Conservation (phyloP, 2,888 invertebrate genomes). For the Diarsia rubi region DNA sequence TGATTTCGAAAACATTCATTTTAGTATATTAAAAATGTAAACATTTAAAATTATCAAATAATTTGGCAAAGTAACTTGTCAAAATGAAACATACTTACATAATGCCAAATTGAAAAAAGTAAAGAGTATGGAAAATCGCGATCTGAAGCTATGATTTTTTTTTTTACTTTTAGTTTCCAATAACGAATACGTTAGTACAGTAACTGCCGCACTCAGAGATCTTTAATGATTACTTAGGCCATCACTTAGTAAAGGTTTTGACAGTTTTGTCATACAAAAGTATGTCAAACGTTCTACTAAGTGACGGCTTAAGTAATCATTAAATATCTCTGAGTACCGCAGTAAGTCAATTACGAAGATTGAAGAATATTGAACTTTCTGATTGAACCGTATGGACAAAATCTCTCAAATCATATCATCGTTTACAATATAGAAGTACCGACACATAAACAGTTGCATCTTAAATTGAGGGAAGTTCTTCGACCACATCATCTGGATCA, state of each 20-base stretch:
- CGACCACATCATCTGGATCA: not conserved
- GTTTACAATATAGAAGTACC: not conserved
- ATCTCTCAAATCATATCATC: not conserved
- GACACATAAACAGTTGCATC: not conserved
- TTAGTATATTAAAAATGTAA: slow-evolving; percentile 8
- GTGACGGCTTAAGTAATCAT: no score
- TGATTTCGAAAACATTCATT: slow-evolving; percentile 1
- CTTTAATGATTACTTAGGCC: no score
- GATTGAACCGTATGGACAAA: not conserved
- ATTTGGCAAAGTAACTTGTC: slow-evolving; percentile 46
- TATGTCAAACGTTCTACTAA: no score
- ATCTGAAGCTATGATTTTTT: slow-evolving; percentile 11
- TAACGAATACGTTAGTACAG: not conserved
- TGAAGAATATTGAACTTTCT: not conserved
- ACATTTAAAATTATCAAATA: not conserved
- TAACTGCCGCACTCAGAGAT: no score
- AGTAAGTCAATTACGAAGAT: not conserved
- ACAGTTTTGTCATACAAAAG: no score
- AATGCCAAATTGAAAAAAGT: slow-evolving; percentile 10
- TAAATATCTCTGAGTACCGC: no score
- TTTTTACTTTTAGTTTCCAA: not conserved
- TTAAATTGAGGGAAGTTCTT: not conserved
- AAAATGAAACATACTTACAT: slow-evolving; percentile 29
- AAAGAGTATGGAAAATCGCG: slow-evolving; percentile 16
- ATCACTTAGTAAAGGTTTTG: no score